Conservation (phyloP, 2,797 vertebrate genomes). For the Lacerta bilineata region DNA sequence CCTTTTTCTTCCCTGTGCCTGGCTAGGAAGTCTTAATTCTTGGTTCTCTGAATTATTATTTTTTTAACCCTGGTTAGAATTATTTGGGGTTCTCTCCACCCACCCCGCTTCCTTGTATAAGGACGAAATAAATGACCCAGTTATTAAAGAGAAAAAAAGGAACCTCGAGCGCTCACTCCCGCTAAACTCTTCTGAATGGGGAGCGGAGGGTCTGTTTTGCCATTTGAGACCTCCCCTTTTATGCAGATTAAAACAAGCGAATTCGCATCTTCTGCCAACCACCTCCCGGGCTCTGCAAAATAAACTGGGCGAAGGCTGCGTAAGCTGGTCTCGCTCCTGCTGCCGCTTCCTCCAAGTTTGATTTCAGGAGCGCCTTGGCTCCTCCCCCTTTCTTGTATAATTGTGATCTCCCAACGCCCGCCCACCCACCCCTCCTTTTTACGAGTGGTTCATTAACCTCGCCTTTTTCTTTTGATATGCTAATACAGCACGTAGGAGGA, state of each 20-base stretch:
- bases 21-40: neutral
- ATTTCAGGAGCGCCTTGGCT: slow-evolving; percentile 66
- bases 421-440: slow-evolving; percentile 38
- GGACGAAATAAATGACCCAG: slow-evolving; percentile 7
- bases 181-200: neutral
- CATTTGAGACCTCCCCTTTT: neutral
- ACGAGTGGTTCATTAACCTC: neutral
- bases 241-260: neutral
- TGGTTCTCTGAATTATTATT: too few species aligned
- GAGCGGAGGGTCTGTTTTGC: slow-evolving; percentile 50
- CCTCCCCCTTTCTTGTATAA: slow-evolving; percentile 50
- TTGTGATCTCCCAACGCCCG: neutral
- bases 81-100: neutral
- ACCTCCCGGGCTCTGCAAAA: neutral
- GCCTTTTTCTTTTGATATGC: slow-evolving; percentile 44
- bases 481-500: slow-evolving; percentile 32
- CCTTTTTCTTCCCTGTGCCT: neutral
- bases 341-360: slow-evolving; percentile 64
- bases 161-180: neutral
- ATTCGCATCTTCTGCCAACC: neutral
- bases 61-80: neutral
- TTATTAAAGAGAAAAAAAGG: neutral
- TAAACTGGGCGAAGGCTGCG: neutral
- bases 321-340: too few species aligned
- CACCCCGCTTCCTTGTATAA: neutral